Evolutionary conservation across 2,888 invertebrate species (phyloP).

Genomic region (Nebria salina): DNA sequence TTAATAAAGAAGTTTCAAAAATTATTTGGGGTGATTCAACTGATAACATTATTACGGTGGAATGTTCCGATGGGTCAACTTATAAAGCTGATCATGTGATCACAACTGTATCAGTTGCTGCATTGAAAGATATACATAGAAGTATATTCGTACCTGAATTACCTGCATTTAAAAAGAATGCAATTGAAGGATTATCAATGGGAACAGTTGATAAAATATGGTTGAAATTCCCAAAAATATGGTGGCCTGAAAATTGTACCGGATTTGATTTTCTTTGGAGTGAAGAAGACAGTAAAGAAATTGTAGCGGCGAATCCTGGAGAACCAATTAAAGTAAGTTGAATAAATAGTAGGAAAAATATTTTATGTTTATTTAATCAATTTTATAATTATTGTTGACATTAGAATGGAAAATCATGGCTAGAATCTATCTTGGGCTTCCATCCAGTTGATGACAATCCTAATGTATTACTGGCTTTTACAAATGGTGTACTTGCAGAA

Average conservation of each 20-base stretch:
- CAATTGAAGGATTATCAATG: constrained; percentile 69
- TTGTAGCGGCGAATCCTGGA: constrained; percentile 55
- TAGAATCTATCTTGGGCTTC: constrained; percentile 74
- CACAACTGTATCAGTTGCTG: constrained; percentile 75
- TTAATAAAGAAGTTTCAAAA: constrained; percentile 57
- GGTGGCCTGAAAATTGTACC: constrained; percentile 70
- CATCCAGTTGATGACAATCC: constrained; percentile 72
- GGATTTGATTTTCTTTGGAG: constrained; percentile 71
- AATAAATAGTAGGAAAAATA: no score
- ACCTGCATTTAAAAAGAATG: constrained; percentile 65
- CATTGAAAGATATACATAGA: constrained; percentile 69
- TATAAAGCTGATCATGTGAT: constrained; percentile 72
- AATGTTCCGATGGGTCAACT: constrained; percentile 65
- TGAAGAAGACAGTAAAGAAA: constrained; percentile 61
- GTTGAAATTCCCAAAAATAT: constrained; percentile 69
- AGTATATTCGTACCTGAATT: constrained; percentile 68
- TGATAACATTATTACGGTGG: constrained; percentile 59
- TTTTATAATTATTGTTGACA: not conserved
- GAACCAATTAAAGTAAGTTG: constrained; percentile 52
- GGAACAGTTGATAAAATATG: constrained; percentile 76
- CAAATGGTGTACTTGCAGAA: constrained; percentile 71
- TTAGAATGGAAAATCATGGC: constrained; percentile 67
- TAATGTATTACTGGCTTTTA: constrained; percentile 74
- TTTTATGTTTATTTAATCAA: constrained; percentile 2
- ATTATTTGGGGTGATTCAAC: constrained; percentile 56